Base-by-base conservation (phyloP, 2,888 invertebrate genomes). In the Cheilosia scutellata region DNA sequence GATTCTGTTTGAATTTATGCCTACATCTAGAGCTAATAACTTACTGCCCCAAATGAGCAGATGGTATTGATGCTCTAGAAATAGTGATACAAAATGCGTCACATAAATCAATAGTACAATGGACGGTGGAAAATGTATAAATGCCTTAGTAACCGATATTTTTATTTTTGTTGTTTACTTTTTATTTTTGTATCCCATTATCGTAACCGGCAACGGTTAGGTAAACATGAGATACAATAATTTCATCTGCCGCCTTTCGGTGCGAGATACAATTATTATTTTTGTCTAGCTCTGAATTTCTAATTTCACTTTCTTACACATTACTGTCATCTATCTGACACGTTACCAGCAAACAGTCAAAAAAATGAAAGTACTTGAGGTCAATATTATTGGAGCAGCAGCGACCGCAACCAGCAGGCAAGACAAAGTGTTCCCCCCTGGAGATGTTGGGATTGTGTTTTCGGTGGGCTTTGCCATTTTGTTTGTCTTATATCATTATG, bases 301-400 rank as follows among this genome's bases (percentile, higher is more conserved):
- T 70, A 78, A 78, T 78, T 78, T 78, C 70, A 78, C 77, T 78
- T 78, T 78, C 77, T 7, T 60, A 33, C 49, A 42, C 49, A 9
- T 27, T 44, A 44, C 7, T 20, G 29, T 44, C 29, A 13, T 49
- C 31, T 37, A 33, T 31, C 11, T 37, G 27, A 27, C 5, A 40
- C 16, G 40, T n/a, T 29, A 40, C 33, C 11, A 27, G 47, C 37
- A 60, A 53, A 51, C 33, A 53, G 33, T 5, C 13, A 44, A 25
- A 63, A 74, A 74, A 75, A 75, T 65, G 76, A 77, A 77, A 77
- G 76, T 58, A 77, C 65, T 51, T 27, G 51, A 44, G 76, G 68
- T 77, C 76, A 77, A 65, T 65, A 47, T 37, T 63, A 51, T 29
- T 20, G 44, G 37, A 53, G 62, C 40, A 60, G 7, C 31, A n/a